phyloP scores from a whole-genome alignment of 2,888 invertebrate genomes.

The Periphyllus acericola region DNA sequence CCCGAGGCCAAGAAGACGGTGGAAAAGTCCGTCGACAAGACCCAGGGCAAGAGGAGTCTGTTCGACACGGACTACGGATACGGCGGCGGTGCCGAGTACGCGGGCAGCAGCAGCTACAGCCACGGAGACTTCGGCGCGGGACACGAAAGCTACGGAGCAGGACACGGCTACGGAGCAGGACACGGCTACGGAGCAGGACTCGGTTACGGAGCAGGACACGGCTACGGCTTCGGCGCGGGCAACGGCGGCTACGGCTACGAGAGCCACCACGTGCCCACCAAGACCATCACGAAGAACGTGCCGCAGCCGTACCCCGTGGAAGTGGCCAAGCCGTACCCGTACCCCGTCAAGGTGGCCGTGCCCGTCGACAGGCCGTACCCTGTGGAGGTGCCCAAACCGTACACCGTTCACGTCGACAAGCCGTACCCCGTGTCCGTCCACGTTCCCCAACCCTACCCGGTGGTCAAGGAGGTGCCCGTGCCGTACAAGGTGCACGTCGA shows the following conservation, averaged over 20 bases:
- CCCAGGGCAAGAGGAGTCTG: constrained; percentile 69
- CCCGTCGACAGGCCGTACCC: constrained; percentile 57
- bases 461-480: constrained; percentile 80
- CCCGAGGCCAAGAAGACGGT: constrained; percentile 32
- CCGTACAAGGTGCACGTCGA: constrained; percentile 77
- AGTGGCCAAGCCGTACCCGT: constrained; percentile 57
- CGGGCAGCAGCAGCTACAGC: not conserved
- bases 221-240: not conserved
- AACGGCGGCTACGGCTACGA: too few species aligned
- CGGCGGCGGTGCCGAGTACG: not conserved
- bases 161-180: not conserved
- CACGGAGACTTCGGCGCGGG: constrained; percentile 66
- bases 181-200: constrained; percentile 66
- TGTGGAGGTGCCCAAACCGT: constrained; percentile 54
- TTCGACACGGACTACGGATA: constrained; percentile 66
- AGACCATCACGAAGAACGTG: constrained; percentile 59
- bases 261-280: constrained; percentile 62
- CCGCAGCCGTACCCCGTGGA: constrained; percentile 61
- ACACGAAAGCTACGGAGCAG: constrained; percentile 62
- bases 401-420: constrained; percentile 56
- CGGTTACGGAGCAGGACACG: constrained; percentile 47
- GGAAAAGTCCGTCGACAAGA: constrained; percentile 53
- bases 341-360: constrained; percentile 44
- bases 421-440: constrained; percentile 75
- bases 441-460: constrained; percentile 77